These are phyloP conservation scores for Enteromius anoplus DNA, from an alignment of 2,797 vertebrate species.

Conservation along the genomic window DNA sequence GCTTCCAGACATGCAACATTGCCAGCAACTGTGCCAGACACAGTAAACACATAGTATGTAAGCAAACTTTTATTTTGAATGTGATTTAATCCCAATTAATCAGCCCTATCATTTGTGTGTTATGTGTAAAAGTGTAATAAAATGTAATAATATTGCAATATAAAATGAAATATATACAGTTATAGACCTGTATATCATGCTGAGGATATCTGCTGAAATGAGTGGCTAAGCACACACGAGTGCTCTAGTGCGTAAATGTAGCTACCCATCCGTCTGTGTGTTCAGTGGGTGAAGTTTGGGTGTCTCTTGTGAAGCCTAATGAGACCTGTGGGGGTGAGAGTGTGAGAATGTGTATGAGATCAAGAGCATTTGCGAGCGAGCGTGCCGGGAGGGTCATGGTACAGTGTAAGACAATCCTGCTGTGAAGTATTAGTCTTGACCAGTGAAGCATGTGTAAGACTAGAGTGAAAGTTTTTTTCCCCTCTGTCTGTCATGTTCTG, in stretches of 20 bases:
- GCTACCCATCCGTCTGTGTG: not conserved
- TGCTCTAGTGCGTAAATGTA: not conserved
- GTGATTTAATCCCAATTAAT: too few species aligned
- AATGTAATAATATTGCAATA: not conserved
- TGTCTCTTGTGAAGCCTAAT: conserved; percentile 40
- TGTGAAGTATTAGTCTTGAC: conserved; percentile 52
- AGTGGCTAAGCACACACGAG: not conserved
- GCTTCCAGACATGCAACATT: too few species aligned
- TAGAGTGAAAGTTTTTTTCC: conserved; percentile 14
- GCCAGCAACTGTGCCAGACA: too few species aligned
- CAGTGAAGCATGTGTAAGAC: conserved; percentile 49
- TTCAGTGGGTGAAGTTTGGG: conserved; percentile 35
- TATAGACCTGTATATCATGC: conserved; percentile 4
- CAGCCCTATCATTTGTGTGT: not conserved
- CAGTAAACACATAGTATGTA: not conserved
- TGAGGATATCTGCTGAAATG: not conserved
- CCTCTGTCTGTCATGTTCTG: conserved; percentile 22
- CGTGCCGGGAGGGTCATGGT: conserved; percentile 32
- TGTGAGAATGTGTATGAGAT: conserved; percentile 43
- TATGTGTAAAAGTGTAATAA: not conserved
- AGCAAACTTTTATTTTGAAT: not conserved
- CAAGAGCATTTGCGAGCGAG: conserved; percentile 30
- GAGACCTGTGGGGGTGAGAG: conserved; percentile 43
- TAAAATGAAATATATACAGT: too few species aligned
- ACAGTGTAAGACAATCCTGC: conserved; percentile 49